A percentile compares a stretch with the other conserved stretches of the same genome.
phyloP scores from a whole-genome alignment of 2,888 invertebrate genomes.

The Tetragonula carbonaria region DNA sequence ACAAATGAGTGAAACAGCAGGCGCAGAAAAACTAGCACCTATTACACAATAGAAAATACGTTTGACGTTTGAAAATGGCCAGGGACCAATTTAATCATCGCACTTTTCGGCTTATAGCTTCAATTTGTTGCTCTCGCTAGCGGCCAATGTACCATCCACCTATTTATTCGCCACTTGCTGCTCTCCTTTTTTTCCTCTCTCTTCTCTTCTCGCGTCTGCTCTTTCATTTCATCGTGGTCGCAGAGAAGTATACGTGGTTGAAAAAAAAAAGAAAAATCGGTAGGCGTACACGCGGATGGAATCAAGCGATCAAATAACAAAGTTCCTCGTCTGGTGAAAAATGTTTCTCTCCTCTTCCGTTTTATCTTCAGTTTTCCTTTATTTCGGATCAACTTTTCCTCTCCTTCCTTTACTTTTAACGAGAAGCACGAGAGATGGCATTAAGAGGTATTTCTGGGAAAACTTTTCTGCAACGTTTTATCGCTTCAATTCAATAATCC shows the following conservation, averaged over 20 bases:
- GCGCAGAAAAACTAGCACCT: too few species aligned
- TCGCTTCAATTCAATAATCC: neutral
- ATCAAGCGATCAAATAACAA: too few species aligned
- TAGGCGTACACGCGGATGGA: too few species aligned
- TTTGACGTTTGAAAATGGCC: neutral
- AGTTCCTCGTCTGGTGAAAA: too few species aligned
- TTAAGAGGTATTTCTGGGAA: neutral
- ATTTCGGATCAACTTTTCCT: neutral
- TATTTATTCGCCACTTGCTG: neutral
- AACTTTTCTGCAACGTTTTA: neutral
- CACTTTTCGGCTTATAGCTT: neutral
- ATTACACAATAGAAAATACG: neutral
- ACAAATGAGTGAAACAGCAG: too few species aligned
- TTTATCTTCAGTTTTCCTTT: too few species aligned
- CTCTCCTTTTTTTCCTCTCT: too few species aligned
- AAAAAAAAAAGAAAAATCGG: too few species aligned
- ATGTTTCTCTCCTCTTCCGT: too few species aligned
- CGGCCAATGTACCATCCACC: neutral
- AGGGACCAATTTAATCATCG: neutral
- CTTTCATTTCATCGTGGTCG: neutral
- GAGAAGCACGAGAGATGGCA: neutral
- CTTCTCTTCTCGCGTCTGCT: neutral
- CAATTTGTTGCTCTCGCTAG: neutral
- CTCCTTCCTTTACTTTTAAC: neutral
- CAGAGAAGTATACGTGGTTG: too few species aligned